These are phyloP conservation scores for Varanus komodoensis DNA, from an alignment of 2,113 vertebrate genomes.

Conservation along the genomic window DNA sequence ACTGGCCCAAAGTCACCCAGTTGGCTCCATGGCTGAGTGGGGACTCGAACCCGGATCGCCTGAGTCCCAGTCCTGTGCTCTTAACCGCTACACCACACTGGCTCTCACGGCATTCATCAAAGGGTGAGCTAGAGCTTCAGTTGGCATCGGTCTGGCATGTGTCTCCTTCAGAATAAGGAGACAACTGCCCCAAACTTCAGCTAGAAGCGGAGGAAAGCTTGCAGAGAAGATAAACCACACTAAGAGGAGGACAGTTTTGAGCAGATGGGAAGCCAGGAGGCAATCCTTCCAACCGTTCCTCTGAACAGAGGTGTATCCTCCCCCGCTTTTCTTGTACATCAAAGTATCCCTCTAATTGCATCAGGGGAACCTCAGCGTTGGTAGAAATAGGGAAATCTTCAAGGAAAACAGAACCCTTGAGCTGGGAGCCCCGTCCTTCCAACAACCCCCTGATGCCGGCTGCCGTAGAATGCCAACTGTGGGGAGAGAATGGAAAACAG, in stretches of 20 bases:
- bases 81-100: too few relatives aligned
- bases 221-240: not conserved
- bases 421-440: too few relatives aligned
- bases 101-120: not conserved
- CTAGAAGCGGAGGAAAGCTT: not conserved
- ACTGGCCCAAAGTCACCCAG: too few relatives aligned
- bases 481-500: too few relatives aligned
- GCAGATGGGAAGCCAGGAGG: not conserved
- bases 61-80: too few relatives aligned
- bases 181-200: not conserved
- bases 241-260: not conserved
- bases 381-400: not conserved
- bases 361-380: not conserved
- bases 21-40: too few relatives aligned
- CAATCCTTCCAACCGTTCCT: not conserved
- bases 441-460: not conserved
- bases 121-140: not conserved
- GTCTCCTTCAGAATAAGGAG: not conserved
- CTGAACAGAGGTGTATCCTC: not conserved
- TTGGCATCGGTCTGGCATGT: not conserved
- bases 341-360: not conserved
- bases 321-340: not conserved
- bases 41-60: too few relatives aligned
- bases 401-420: too few relatives aligned
- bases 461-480: too few relatives aligned